phyloP scores from a whole-genome alignment of 2,113 vertebrate species.

The Phyllostomus hastatus region DNA sequence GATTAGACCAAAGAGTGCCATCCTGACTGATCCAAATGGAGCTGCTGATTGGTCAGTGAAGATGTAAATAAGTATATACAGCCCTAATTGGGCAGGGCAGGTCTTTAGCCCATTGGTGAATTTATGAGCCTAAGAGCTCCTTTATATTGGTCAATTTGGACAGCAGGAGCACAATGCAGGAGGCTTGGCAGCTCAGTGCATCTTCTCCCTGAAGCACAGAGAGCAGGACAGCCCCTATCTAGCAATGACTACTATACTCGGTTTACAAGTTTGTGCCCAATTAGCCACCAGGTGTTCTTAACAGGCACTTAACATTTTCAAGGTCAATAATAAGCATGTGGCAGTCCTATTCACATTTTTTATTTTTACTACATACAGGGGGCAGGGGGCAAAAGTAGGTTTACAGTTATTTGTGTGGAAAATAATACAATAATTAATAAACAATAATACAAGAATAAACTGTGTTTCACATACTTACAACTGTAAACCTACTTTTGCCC shows the following conservation, averaged over 20 bases:
- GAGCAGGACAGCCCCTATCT: not conserved
- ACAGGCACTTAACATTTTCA: not conserved
- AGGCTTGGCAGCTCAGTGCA: not conserved
- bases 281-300: not conserved
- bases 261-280: not conserved
- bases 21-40: not conserved
- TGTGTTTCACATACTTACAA: too few species aligned
- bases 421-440: not conserved
- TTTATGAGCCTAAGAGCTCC: not conserved
- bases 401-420: not conserved
- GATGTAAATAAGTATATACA: not conserved
- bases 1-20: not conserved
- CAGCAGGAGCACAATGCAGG: not conserved
- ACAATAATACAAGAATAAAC: not conserved
- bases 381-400: not conserved
- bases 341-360: not conserved
- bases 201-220: not conserved
- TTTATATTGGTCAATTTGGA: not conserved
- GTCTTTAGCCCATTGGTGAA: not conserved
- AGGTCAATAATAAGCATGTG: not conserved
- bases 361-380: not conserved
- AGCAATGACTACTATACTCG: not conserved
- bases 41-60: not conserved
- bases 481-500: too few species aligned
- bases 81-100: not conserved